Evolutionary conservation across 2,113 vertebrate genomes (phyloP).

Genomic region (Podarcis muralis): DNA sequence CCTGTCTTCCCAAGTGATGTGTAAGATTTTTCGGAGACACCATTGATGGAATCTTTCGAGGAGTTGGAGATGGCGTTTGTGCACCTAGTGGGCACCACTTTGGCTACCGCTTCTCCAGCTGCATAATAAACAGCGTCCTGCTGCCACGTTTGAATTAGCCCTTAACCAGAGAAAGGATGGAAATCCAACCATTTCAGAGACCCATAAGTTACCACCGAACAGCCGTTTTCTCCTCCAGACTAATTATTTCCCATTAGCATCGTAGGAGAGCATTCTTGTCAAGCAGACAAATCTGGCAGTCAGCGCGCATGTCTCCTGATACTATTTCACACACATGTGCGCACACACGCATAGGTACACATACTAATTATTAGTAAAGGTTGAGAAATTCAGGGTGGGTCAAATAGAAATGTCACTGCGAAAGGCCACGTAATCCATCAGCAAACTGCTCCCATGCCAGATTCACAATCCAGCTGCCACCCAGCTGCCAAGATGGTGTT

Average conservation of each 20-base stretch:
- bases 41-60: no score
- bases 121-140: background rate
- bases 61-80: no score
- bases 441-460: background rate
- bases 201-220: no score
- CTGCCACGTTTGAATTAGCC: background rate
- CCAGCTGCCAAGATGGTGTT: background rate
- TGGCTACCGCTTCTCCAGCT: background rate
- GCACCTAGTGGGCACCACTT: no score
- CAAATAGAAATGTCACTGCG: background rate
- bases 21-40: no score
- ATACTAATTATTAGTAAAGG: background rate
- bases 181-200: background rate
- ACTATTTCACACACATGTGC: background rate
- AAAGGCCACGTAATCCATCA: conserved; percentile 23
- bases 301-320: background rate
- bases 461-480: conserved; percentile 6
- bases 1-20: no score
- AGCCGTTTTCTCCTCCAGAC: background rate
- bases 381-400: background rate
- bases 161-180: no score
- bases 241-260: background rate
- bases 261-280: background rate
- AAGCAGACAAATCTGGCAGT: background rate
- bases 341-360: background rate